phyloP scores from a whole-genome alignment of 1,140 invertebrate species.

The Drosophila suzukii region DNA sequence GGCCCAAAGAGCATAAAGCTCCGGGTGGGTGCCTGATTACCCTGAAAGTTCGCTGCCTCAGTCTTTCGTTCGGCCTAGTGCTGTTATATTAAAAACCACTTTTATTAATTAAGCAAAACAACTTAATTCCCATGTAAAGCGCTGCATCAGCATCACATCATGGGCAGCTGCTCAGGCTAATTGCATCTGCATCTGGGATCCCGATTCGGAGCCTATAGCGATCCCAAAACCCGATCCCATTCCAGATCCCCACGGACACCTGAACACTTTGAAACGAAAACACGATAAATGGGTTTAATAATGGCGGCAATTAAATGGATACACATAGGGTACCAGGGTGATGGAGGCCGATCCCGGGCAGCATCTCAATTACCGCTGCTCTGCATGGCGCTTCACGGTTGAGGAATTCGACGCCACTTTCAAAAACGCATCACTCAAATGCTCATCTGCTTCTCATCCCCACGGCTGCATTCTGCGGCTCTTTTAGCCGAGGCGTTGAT shows the following conservation, averaged over 20 bases:
- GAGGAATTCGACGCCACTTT: conserved; percentile 83
- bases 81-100: conserved; percentile 78
- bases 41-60: conserved; percentile 53
- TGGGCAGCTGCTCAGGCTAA: conserved; percentile 72
- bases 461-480: conserved; percentile 49
- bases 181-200: conserved; percentile 51
- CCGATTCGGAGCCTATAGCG: background rate
- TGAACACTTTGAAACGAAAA: conserved; percentile 69
- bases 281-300: conserved; percentile 84
- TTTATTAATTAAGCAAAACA: conserved; percentile 82
- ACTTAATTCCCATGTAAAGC: conserved; percentile 79
- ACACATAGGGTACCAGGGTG: conserved; percentile 22
- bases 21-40: background rate
- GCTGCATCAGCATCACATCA: conserved; percentile 74
- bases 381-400: conserved; percentile 81
- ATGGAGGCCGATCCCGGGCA: conserved; percentile 34
- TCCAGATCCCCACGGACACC: conserved; percentile 49
- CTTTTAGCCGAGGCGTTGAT: conserved; percentile 54
- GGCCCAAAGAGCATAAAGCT: background rate
- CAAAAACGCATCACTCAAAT: conserved; percentile 81
- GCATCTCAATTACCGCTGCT: conserved; percentile 80
- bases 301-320: conserved; percentile 82
- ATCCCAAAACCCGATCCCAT: background rate
- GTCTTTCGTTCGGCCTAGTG: conserved; percentile 59
- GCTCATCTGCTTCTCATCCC: conserved; percentile 27